Evolutionary conservation across 2,797 vertebrate genomes (phyloP).

Genomic region (Melanogrammus aeglefinus): DNA sequence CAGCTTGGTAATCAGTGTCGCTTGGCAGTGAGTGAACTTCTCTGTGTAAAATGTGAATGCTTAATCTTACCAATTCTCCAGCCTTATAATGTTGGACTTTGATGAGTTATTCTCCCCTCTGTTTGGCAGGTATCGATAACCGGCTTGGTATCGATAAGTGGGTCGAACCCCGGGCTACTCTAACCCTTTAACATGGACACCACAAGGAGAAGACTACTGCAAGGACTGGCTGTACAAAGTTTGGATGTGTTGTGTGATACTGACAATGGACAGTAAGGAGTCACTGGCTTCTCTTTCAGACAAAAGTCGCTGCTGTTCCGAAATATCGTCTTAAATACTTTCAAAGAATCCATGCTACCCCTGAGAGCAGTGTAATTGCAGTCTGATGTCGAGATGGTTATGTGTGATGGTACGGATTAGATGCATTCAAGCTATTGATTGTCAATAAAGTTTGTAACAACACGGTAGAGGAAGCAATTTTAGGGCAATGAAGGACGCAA

Average conservation of each 20-base stretch:
- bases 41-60: background rate
- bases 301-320: background rate
- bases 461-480: background rate
- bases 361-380: background rate
- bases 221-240: background rate
- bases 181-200: background rate
- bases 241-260: background rate
- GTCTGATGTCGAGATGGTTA: background rate
- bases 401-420: background rate
- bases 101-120: background rate
- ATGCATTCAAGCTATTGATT: constrained; percentile 2
- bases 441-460: background rate
- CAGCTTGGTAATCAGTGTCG: constrained; percentile 77
- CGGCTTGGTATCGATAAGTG: background rate
- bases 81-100: background rate
- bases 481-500: background rate
- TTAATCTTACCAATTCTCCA: background rate
- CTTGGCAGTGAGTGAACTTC: constrained; percentile 72
- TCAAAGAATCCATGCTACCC: background rate
- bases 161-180: background rate
- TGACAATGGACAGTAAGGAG: background rate
- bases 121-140: background rate
- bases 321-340: background rate
- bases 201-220: background rate
- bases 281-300: background rate